These are phyloP conservation scores for Bufo bufo DNA, from an alignment of 2,113 vertebrate species.

Conservation along the genomic window DNA sequence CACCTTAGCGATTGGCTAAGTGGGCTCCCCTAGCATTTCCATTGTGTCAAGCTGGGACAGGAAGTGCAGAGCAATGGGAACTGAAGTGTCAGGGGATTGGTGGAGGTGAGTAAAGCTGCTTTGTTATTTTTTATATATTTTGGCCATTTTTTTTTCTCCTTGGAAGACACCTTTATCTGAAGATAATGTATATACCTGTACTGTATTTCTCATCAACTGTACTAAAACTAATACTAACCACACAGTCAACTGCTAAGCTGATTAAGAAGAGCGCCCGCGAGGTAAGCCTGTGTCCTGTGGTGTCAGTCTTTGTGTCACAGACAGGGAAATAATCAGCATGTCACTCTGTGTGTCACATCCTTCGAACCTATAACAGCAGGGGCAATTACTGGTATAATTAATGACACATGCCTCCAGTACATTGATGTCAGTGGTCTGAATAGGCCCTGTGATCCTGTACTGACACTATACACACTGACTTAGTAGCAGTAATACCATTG, in stretches of 20 bases:
- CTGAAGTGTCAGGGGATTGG: too few relatives aligned
- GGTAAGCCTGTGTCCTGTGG: not conserved
- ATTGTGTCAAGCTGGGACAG: too few relatives aligned
- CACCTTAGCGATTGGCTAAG: too few relatives aligned
- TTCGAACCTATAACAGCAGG: slow-evolving; percentile 3
- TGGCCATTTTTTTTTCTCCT: too few relatives aligned
- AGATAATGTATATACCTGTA: too few relatives aligned
- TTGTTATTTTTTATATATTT: too few relatives aligned
- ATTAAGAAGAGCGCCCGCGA: not conserved
- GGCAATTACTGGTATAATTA: not conserved
- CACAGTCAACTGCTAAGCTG: not conserved
- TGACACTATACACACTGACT: not conserved
- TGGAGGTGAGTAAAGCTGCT: too few relatives aligned
- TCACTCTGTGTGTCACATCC: slow-evolving; percentile 18
- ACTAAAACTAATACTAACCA: too few relatives aligned
- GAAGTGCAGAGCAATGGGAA: too few relatives aligned
- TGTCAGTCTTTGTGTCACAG: not conserved
- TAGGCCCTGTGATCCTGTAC: not conserved
- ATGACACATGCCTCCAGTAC: not conserved
- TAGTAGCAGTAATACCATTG: slow-evolving; percentile 11
- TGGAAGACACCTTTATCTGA: too few relatives aligned
- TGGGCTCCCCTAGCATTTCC: too few relatives aligned
- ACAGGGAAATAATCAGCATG: not conserved
- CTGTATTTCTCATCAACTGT: too few relatives aligned
- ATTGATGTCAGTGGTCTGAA: not conserved